phyloP scores from a whole-genome alignment of 2,797 vertebrate species.

The Channa striata region DNA sequence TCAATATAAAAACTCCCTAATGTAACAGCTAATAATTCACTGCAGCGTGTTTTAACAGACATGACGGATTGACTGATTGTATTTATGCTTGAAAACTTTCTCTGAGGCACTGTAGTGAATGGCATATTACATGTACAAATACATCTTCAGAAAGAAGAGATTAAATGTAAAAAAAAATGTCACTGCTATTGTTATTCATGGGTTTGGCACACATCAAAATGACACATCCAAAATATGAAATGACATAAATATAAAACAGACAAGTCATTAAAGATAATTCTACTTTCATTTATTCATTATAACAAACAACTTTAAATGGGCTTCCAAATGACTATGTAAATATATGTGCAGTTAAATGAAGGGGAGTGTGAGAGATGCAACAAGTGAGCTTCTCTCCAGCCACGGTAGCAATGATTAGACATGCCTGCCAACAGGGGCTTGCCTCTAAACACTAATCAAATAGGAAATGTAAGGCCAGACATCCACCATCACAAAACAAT shows the following conservation, averaged over 20 bases:
- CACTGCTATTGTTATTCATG: slow-evolving; percentile 39
- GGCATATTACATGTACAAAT: slow-evolving; percentile 44
- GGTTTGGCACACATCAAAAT: slow-evolving; percentile 43
- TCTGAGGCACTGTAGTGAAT: slow-evolving; percentile 40
- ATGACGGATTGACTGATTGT: slow-evolving; percentile 40
- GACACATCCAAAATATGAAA: slow-evolving; percentile 32
- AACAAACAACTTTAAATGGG: slow-evolving; percentile 14
- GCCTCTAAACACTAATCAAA: slow-evolving; percentile 81
- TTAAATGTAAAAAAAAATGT: slow-evolving; percentile 13
- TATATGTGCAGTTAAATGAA: slow-evolving; percentile 24
- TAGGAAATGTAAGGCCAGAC: slow-evolving; percentile 79
- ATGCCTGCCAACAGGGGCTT: slow-evolving; percentile 75
- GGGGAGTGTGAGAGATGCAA: slow-evolving; percentile 61
- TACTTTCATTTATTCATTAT: slow-evolving; percentile 22
- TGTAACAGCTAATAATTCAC: slow-evolving; percentile 78
- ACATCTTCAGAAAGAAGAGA: slow-evolving; percentile 32
- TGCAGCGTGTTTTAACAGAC: slow-evolving; percentile 60
- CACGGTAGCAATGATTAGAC: slow-evolving; percentile 69
- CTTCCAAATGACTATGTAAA: slow-evolving; percentile 28
- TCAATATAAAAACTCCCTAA: slow-evolving; percentile 73
- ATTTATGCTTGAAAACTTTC: slow-evolving; percentile 57
- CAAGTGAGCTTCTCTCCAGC: slow-evolving; percentile 70
- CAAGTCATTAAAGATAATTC: slow-evolving; percentile 24
- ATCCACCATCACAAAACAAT: slow-evolving; percentile 78
- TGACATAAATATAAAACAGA: slow-evolving; percentile 37